A percentile compares a stretch with the other conserved stretches of the same genome.
Evolutionary conservation across 2,888 invertebrate genomes (phyloP).

Genomic region (Heliconius charithonia): DNA sequence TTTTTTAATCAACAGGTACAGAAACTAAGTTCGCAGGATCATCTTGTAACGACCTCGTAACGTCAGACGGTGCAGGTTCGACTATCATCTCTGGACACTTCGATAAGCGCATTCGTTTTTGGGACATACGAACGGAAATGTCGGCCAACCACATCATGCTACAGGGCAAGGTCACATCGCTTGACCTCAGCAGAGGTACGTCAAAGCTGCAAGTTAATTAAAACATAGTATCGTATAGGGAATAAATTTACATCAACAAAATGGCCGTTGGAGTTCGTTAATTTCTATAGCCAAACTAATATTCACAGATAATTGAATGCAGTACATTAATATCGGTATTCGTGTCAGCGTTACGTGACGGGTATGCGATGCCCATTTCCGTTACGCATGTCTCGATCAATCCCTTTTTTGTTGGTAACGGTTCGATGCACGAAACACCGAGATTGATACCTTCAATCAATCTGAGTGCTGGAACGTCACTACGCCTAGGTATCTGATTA

Average conservation of each 20-base stretch:
- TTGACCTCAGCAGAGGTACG: conserved; percentile 95
- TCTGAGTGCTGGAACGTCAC: conserved; percentile 72
- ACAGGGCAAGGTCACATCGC: conserved; percentile 96
- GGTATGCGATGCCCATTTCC: conserved; percentile 76
- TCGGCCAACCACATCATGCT: conserved; percentile 93
- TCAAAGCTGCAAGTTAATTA: conserved; percentile 43
- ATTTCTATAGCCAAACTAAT: conserved; percentile 63
- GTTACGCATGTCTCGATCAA: conserved; percentile 77
- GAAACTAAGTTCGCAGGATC: conserved; percentile 98
- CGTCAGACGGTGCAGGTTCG: conserved; percentile 92
- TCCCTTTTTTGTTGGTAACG: conserved; percentile 81
- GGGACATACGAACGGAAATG: conserved; percentile 96
- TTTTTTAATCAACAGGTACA: conserved; percentile 83
- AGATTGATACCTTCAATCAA: conserved; percentile 82
- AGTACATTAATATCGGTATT: conserved; percentile 74
- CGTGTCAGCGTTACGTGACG: conserved; percentile 76
- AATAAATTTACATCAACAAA: conserved; percentile 46
- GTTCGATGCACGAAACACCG: conserved; percentile 76
- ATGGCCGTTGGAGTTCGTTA: conserved; percentile 59
- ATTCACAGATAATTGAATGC: conserved; percentile 73
- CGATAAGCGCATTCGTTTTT: conserved; percentile 98
- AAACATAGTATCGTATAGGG: conserved; percentile 36
- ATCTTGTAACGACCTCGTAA: conserved; percentile 98
- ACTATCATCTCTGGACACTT: conserved; percentile 98
- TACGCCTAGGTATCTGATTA: conserved; percentile 74